A percentile compares a stretch with the other conserved stretches of the same genome.
Conservation (phyloP, 2,113 vertebrate species). For the Arizona elegans region DNA sequence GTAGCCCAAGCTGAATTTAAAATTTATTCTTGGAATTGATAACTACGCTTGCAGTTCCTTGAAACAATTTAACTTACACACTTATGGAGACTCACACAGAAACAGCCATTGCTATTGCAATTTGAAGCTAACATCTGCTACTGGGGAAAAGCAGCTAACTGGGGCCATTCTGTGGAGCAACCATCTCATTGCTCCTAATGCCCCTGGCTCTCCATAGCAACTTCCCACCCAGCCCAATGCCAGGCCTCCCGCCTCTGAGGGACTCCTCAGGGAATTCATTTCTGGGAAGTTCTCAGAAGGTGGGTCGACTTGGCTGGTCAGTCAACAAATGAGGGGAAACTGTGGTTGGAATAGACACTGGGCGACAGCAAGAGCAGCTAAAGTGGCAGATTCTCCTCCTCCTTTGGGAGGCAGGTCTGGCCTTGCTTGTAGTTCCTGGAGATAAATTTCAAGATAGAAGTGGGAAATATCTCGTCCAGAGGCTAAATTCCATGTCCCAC, state of each 20-base stretch:
- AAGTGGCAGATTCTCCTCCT: not conserved
- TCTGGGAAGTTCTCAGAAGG: not conserved
- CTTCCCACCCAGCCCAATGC: not conserved
- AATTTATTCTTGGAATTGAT: not conserved
- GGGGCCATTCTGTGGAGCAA: not conserved
- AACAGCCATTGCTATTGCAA: not conserved
- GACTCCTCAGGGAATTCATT: not conserved
- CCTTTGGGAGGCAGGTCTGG: not conserved
- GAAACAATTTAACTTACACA: not conserved
- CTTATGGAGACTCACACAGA: not conserved
- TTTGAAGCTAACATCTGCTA: not conserved
- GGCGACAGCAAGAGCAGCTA: not conserved
- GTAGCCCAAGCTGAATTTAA: not conserved
- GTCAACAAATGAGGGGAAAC: not conserved
- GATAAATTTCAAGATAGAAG: not conserved
- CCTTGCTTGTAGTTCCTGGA: not conserved
- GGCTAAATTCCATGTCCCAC: not conserved
- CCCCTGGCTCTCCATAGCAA: not conserved
- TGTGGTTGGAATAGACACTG: not conserved
- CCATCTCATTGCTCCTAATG: not conserved
- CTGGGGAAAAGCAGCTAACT: not conserved
- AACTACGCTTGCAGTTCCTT: not conserved
- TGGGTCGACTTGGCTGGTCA: not conserved
- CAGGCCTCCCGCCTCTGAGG: not conserved
- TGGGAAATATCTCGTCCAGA: not conserved